A percentile compares a stretch with the other conserved stretches of the same genome.
Conservation (phyloP, 2,888 invertebrate genomes). For the Stictocephala bisonia region DNA sequence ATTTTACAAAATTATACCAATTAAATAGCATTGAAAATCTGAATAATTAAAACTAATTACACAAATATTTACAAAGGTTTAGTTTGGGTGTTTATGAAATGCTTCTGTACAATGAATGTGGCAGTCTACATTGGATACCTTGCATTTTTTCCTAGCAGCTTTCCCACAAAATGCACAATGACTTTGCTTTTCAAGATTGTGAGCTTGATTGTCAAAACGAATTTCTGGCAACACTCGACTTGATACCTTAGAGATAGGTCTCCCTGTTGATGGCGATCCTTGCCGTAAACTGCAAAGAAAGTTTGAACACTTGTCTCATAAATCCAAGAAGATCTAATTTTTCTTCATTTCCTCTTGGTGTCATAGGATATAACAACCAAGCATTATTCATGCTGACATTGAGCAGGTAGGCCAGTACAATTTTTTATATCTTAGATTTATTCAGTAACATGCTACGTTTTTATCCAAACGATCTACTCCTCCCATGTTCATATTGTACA, state of each 20-base stretch:
- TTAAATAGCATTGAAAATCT: too few relatives aligned
- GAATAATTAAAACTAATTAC: too few relatives aligned
- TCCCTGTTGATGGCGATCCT: not conserved
- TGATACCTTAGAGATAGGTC: not conserved
- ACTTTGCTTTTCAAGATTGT: not conserved
- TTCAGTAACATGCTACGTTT: not conserved
- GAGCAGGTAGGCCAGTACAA: not conserved
- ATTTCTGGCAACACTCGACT: not conserved
- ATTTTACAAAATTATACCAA: not conserved
- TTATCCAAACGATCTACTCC: not conserved
- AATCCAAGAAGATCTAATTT: too few relatives aligned
- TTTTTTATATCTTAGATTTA: too few relatives aligned
- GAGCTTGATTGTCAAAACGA: not conserved
- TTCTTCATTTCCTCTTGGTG: not conserved
- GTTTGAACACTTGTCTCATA: not conserved
- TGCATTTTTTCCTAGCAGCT: not conserved
- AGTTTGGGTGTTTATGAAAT: not conserved
- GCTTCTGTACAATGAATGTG: not conserved
- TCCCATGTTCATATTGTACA: not conserved
- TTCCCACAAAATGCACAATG: not conserved
- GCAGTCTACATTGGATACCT: not conserved
- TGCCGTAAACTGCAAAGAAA: not conserved
- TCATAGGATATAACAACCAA: too few relatives aligned
- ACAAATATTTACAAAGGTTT: not conserved
- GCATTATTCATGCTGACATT: too few relatives aligned